Evolutionary conservation across 2,888 invertebrate species (phyloP), one percentile per base, ranked within the genome.

Genomic region (Prosapia bicincta): DNA sequence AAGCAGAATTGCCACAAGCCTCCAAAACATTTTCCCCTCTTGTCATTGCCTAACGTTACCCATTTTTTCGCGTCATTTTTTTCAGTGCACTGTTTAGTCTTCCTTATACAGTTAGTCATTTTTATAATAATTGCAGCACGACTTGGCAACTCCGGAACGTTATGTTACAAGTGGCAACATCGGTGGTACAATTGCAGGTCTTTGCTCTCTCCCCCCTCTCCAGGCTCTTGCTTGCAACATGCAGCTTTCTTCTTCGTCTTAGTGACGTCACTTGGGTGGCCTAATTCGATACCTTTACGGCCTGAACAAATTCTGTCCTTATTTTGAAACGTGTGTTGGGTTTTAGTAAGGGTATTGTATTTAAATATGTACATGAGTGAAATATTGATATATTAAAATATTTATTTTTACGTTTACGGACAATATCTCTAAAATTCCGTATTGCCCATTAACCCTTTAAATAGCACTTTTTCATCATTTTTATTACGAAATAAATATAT

Each of bases 131-230:
- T 54, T 54, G 20, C 54, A 5, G 70, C 28, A 13, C 20, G 25
- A 66, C n/a, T 23, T 28, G 72, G 72, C 72, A 72, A 72, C 72
- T 30, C 23, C 24, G 72, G 7, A 25, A 20, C 5, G 9, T 65
- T n/a, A 10, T 24, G 28, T 24, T 28, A 65, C 32, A 65, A 30
- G 32, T 76, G 76, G 72, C 74, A 76, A 74, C 76, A 67, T 10
- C 43, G 73, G 65, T 74, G 76, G 76, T 74, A 74, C 74, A 74
- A 71, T 76, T 76, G 72, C 76, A 74, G 76, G 76, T 76, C 76
- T 74, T 76, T 76, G 76, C 76, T 74, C 76, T 66, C 38, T 28
- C 69, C 67, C 72, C 69, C 72, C 69, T 69, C 13, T 66, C 20
- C 54, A n/a, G 1, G 70, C 15, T 43, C 10, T 38, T n/a, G 24